Evolutionary conservation across 2,113 vertebrate genomes (phyloP), one percentile per base, ranked within the genome.

Genomic region (Onychostoma macrolepis): DNA sequence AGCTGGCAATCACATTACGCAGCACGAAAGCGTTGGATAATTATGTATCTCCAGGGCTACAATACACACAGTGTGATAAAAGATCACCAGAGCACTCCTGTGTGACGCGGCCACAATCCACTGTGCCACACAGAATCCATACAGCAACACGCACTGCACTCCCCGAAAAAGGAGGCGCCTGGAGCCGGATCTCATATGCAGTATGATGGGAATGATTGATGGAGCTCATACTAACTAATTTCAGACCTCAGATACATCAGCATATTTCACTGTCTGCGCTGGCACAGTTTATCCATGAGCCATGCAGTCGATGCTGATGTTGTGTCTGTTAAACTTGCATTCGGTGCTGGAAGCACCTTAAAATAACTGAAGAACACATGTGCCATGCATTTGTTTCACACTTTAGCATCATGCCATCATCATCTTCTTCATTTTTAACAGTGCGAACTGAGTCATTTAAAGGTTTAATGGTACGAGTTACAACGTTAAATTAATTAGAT

Each of bases 141-240:
- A n/a, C 10, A 78, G 76, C 48, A 56, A 13, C 76, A 48, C n/a
- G n/a, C 6, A 45, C n/a, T 21, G 80, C 80, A 69, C 63, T 69
- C 61, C 61, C 24, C 4, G n/a, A 30, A 36, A 65, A 82, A 67
- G 28, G 58, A 86, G 74, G 24, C 24, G 74, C 69, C 53, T 58
- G 36, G 2, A 75, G 71, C 53, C 36, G 5, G 67, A 75, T 74
- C 74, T 84, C 19, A 63, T 71, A 81, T 26, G 10, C 67, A 24
- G 58, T 24, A 41, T 28, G 72, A 87, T 38, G 79, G 72, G n/a
- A 63, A 63, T 77, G 75, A 88, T 89, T 87, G 85, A 89, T 88
- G 87, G 84, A 61, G 58, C 85, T 88, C 90, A 88, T 87, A 89
- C 83, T 78, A 86, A 61, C 85, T 87, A 88, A 88, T 87, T 90